These are phyloP conservation scores for Zygaena filipendulae DNA, from an alignment of 2,888 invertebrate genomes.

Conservation along the genomic window DNA sequence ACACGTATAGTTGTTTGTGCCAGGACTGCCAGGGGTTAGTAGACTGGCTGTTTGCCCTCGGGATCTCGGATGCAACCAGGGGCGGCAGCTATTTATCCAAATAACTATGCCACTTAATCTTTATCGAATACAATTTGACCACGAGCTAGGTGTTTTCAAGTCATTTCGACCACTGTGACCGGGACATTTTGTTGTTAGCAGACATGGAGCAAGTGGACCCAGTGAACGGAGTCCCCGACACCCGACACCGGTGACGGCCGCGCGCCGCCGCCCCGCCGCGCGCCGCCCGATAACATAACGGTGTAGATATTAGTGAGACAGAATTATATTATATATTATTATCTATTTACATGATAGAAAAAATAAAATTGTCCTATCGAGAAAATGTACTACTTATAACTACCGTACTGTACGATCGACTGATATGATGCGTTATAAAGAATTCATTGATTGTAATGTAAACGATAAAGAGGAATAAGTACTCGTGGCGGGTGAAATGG, in stretches of 20 bases:
- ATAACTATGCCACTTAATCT: no score
- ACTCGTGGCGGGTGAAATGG: conserved; percentile 46
- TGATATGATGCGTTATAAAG: conserved; percentile 55
- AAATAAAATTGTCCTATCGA: conserved; percentile 61
- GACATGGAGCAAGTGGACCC: conserved; percentile 64
- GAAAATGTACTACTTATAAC: conserved; percentile 48
- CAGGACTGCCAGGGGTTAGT: no score
- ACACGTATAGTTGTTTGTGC: no score
- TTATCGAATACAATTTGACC: no score
- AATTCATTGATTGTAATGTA: conserved; percentile 50
- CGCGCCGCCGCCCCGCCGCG: conserved; percentile 23
- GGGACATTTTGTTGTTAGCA: conserved; percentile 34
- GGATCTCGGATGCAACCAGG: no score
- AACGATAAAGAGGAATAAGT: no score
- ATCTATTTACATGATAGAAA: conserved; percentile 65
- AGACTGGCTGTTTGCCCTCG: no score
- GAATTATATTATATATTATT: conserved; percentile 65
- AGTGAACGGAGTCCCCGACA: no score
- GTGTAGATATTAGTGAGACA: conserved; percentile 69
- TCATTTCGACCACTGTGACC: neutral
- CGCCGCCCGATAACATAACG: no score
- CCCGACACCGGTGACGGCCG: no score
- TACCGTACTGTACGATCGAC: conserved; percentile 48
- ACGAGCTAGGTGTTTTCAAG: no score
- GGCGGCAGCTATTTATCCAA: no score